phyloP scores from a whole-genome alignment of 2,888 invertebrate species.

The Andrena dorsata region DNA sequence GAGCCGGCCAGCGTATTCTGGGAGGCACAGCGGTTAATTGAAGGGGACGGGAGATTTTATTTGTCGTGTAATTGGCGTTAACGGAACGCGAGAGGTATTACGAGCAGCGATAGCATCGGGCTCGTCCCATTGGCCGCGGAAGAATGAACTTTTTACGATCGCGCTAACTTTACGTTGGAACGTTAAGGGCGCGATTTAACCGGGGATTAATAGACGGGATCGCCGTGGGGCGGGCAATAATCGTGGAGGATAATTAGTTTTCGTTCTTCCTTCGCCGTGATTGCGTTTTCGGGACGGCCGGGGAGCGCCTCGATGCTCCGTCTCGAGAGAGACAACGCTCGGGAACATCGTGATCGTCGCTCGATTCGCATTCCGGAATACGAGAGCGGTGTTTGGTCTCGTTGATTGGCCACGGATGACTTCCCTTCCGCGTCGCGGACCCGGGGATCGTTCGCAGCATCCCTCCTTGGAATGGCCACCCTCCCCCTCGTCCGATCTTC shows the following conservation, averaged over 20 bases:
- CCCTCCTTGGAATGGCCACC: neutral
- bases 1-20: neutral
- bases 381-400: conserved; percentile 46
- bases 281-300: neutral
- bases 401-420: conserved; percentile 48
- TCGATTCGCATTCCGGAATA: conserved; percentile 49
- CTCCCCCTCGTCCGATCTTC: neutral
- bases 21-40: conserved; percentile 14
- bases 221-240: conserved; percentile 10
- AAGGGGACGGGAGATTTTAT: conserved; percentile 19
- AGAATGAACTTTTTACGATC: conserved; percentile 8
- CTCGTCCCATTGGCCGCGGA: neutral
- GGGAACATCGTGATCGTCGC: conserved; percentile 15
- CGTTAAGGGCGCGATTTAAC: neutral
- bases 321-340: neutral
- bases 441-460: neutral
- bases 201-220: neutral
- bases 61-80: conserved; percentile 31
- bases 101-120: conserved; percentile 20
- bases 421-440: conserved; percentile 37
- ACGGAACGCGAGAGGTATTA: conserved; percentile 9
- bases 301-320: too few species aligned
- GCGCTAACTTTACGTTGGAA: conserved; percentile 4
- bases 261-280: neutral
- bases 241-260: neutral